These are phyloP conservation scores for Parauchenoglanis punctatus DNA, from an alignment of 2,797 vertebrate species.

Conservation along the genomic window DNA sequence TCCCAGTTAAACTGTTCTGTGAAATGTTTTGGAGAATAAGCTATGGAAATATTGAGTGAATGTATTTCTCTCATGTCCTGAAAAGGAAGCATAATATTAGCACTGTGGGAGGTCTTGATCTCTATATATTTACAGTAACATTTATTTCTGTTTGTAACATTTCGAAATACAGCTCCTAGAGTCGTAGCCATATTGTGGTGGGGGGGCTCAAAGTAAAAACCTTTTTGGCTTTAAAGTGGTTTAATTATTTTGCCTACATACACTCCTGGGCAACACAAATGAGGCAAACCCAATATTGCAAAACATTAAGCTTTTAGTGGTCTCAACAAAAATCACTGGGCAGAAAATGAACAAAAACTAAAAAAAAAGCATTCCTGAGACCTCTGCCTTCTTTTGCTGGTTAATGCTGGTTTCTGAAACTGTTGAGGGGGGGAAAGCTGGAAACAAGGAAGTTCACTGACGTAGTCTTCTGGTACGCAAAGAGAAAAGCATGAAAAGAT, in stretches of 20 bases:
- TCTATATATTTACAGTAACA: conserved; percentile 21
- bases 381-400: too few relatives aligned
- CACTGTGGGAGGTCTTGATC: neutral
- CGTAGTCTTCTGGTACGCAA: too few relatives aligned
- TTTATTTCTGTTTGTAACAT: conserved; percentile 34
- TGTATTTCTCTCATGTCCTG: conserved; percentile 33
- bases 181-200: neutral
- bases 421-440: too few relatives aligned
- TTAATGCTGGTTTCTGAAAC: too few relatives aligned
- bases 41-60: conserved; percentile 43
- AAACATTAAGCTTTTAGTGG: too few relatives aligned
- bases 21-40: conserved; percentile 26
- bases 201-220: neutral
- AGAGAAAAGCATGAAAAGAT: too few relatives aligned
- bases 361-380: too few relatives aligned
- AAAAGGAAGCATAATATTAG: conserved; percentile 48
- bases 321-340: too few relatives aligned
- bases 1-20: neutral
- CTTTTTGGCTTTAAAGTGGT: neutral
- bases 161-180: conserved; percentile 15
- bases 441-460: too few relatives aligned
- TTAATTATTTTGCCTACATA: neutral
- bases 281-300: too few relatives aligned
- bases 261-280: too few relatives aligned
- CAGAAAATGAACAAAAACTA: too few relatives aligned